Evolutionary conservation across 2,888 invertebrate genomes (phyloP).

Genomic region (Lingula anatina): DNA sequence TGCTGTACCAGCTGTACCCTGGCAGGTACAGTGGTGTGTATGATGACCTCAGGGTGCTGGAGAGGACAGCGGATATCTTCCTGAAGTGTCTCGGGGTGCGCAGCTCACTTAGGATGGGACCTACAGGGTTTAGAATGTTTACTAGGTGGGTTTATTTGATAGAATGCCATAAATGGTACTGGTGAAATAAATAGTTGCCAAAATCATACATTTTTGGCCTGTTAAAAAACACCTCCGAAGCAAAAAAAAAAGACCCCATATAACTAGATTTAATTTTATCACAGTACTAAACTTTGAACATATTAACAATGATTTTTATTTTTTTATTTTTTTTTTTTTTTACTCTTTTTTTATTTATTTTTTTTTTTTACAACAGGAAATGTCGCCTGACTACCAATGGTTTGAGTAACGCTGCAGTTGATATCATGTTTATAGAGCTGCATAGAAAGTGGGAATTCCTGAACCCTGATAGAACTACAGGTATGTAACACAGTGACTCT

Average conservation of each 20-base stretch:
- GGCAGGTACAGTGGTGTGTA: slow-evolving; percentile 43
- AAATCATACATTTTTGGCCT: neutral
- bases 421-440: slow-evolving; percentile 47
- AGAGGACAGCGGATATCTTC: slow-evolving; percentile 53
- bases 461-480: slow-evolving; percentile 35
- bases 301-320: no score
- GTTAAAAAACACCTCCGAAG: neutral
- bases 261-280: neutral
- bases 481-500: no score
- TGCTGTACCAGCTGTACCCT: slow-evolving; percentile 49
- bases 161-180: neutral
- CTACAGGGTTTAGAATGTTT: slow-evolving; percentile 47
- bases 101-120: slow-evolving; percentile 38
- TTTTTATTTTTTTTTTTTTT: no score
- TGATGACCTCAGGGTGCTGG: slow-evolving; percentile 48
- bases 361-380: no score
- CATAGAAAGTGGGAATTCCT: slow-evolving; percentile 44
- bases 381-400: slow-evolving; percentile 33
- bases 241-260: neutral
- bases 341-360: no score
- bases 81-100: slow-evolving; percentile 46
- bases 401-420: slow-evolving; percentile 40
- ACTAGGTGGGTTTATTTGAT: slow-evolving; percentile 30
- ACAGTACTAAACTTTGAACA: no score
- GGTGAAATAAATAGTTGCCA: slow-evolving; percentile 21